Percentiles rank a stretch among this genome's conserved stretches.
These are phyloP conservation scores for Platycheirus rosarum DNA, from an alignment of 2,888 invertebrate species.

Conservation along the genomic window DNA sequence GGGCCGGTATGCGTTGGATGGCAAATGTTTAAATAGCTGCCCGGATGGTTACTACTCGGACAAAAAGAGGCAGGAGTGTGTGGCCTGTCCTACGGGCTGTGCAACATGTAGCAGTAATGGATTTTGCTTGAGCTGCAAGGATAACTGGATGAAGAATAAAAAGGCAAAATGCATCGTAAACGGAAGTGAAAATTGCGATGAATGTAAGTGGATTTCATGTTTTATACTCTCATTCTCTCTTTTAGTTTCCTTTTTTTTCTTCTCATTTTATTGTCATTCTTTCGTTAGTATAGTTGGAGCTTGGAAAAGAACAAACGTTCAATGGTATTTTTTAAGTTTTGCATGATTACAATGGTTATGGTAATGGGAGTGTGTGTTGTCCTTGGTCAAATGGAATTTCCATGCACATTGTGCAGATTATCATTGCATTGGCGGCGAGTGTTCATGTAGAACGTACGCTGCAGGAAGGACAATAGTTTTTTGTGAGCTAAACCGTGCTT, in stretches of 20 bases:
- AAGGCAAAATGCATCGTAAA: slow-evolving; percentile 89
- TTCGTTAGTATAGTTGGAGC: slow-evolving; percentile 6
- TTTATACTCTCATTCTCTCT: slow-evolving; percentile 64
- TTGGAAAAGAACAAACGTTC: slow-evolving; percentile 20
- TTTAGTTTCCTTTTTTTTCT: slow-evolving; percentile 12
- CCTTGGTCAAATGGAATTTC: slow-evolving; percentile 71
- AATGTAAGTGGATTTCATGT: slow-evolving; percentile 83
- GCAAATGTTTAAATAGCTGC: slow-evolving; percentile 88
- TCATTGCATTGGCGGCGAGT: slow-evolving; percentile 44
- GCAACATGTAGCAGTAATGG: slow-evolving; percentile 88
- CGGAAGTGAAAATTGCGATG: slow-evolving; percentile 88
- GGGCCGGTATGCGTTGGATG: slow-evolving; percentile 88
- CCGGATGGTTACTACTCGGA: slow-evolving; percentile 90
- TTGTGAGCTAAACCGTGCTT: slow-evolving; percentile 47
- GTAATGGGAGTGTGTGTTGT: slow-evolving; percentile 68
- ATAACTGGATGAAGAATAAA: slow-evolving; percentile 89
- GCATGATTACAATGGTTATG: slow-evolving; percentile 70
- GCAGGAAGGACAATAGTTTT: slow-evolving; percentile 44
- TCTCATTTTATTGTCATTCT: slow-evolving; percentile 26
- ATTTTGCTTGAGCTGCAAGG: slow-evolving; percentile 89
- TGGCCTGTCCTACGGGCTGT: slow-evolving; percentile 90
- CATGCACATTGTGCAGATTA: slow-evolving; percentile 67
- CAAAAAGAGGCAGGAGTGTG: slow-evolving; percentile 90
- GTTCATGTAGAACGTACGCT: slow-evolving; percentile 47
- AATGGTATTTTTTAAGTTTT: slow-evolving; percentile 56